Base-by-base conservation (phyloP, 1,140 invertebrate genomes). In the Cecropterus lyciades region DNA sequence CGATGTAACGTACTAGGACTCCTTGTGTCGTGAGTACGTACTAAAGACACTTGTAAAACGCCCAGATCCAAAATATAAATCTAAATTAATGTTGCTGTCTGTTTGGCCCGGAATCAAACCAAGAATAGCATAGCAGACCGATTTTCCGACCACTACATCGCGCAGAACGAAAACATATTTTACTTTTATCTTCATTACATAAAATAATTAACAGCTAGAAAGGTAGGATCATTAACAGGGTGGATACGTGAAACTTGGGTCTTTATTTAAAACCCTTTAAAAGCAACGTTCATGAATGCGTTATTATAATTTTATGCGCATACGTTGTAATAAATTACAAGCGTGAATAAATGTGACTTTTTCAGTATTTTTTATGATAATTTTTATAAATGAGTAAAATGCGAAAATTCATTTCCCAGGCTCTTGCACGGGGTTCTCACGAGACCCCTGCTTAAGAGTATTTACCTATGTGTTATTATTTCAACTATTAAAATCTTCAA, bases 251-350 rank as follows among this genome's bases (percentile, higher is more conserved):
- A 14, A 43, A 6, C 1, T 14, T 43, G 40, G 40, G n/a, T 43
- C 40, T 45, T 11, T 13, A 27, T 60, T 48, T 17, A 17, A 49
- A 17, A 16, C 24, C 16, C 9, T 46, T 49, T 48, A 7, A 49
- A 20, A 43, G 40, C 40, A 43, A 43, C 40, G 13, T 43, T 43
- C 40, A 43, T 43, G 40, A 43, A 43, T 43, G 40, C 13, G 10
- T 43, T 43, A 43, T 43, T 7, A n/a, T 43, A 43, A 43, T 43
- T 43, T 43, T 43, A 43, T 43, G 40, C 40, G 40, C 40, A 43
- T 43, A 43, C 40, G 40, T 43, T 43, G 40, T 43, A 43, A 43
- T 43, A 43, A 43, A 43, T 43, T 43, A 43, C 40, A 43, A 43
- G 40, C 40, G n/a, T 43, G 40, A 43, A 14, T 43, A 43, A 43